A percentile compares a stretch with the other conserved stretches of the same genome.
phyloP scores from a whole-genome alignment of 23 tunicate species.

The Ciona savignyi region DNA sequence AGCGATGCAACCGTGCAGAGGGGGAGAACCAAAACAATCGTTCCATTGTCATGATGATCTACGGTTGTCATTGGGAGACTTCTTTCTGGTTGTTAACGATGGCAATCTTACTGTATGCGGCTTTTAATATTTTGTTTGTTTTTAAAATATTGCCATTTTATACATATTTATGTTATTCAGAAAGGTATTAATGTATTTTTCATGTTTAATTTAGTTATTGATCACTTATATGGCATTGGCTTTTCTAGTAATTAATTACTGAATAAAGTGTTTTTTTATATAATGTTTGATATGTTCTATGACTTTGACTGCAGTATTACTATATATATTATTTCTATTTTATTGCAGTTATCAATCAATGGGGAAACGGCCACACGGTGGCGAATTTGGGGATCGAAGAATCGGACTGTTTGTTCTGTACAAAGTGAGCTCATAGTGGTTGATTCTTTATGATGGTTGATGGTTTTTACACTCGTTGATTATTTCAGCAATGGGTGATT shows the following conservation, averaged over 20 bases:
- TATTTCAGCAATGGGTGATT: background rate
- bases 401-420: conserved; percentile 28
- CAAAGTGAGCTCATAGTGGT: conserved; percentile 28
- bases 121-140: too few species aligned
- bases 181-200: too few species aligned
- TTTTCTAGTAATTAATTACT: too few species aligned
- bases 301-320: too few species aligned
- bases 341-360: background rate
- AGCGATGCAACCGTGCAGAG: background rate
- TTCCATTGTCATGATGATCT: background rate
- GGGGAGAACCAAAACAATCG: background rate
- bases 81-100: background rate
- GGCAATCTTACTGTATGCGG: background rate
- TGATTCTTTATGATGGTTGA: too few species aligned
- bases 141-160: too few species aligned
- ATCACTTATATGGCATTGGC: too few species aligned
- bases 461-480: too few species aligned
- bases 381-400: conserved; percentile 50
- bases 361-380: conserved; percentile 7
- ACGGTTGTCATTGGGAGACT: background rate
- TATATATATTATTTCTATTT: conserved; percentile 1
- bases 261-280: too few species aligned
- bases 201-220: too few species aligned
- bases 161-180: too few species aligned
- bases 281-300: too few species aligned